Conservation (phyloP, 2,797 vertebrate genomes). For the Danio choprae region DNA sequence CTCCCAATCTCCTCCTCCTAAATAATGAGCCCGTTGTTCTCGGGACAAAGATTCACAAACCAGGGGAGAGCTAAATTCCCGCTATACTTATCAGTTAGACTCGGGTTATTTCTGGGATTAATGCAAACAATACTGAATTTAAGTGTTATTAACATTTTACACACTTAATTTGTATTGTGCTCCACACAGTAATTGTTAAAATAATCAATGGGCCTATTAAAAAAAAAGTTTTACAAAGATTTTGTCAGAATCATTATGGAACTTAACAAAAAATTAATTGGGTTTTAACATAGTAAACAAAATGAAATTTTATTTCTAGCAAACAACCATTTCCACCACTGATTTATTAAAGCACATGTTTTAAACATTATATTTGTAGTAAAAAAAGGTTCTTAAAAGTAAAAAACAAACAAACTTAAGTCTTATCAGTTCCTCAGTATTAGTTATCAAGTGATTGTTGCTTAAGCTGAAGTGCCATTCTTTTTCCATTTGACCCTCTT, state of each 20-base stretch:
- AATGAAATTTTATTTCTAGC: neutral
- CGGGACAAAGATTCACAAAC: neutral
- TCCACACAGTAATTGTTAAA: neutral
- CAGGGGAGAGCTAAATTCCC: neutral
- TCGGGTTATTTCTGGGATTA: neutral
- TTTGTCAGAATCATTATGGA: neutral
- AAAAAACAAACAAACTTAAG: neutral
- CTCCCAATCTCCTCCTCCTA: constrained; percentile 47
- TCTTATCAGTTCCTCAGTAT: no score
- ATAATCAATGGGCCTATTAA: no score
- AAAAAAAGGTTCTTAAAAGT: neutral
- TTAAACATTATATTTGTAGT: neutral
- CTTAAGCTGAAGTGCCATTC: neutral
- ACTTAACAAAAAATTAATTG: neutral
- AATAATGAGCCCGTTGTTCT: constrained; percentile 51
- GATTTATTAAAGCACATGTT: neutral
- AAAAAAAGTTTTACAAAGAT: no score
- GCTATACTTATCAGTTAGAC: neutral
- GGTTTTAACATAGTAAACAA: neutral
- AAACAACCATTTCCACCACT: neutral
- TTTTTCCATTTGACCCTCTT: neutral
- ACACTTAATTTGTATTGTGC: no score
- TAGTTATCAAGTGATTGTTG: neutral
- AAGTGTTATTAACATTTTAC: no score
- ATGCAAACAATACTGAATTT: neutral